A percentile compares a stretch with the other conserved stretches of the same genome.
These are phyloP conservation scores for Aurelia sp. DNA, from an alignment of 30 jellyfish, hydroid and myxozoan genomes.

Conservation along the genomic window DNA sequence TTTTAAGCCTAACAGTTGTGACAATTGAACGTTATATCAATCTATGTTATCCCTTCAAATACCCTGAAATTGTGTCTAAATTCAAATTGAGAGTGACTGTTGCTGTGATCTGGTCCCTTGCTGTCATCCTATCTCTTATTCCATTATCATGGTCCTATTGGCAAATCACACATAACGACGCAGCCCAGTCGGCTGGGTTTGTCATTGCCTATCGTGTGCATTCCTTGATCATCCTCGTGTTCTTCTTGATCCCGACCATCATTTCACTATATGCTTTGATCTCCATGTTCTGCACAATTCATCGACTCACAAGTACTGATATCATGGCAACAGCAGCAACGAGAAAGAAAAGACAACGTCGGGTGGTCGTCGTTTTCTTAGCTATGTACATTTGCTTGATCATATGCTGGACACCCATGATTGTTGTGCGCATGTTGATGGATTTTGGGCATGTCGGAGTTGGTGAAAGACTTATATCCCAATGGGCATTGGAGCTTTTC, in stretches of 20 bases:
- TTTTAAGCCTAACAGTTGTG: slow-evolving; percentile 45
- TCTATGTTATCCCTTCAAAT: slow-evolving; percentile 57
- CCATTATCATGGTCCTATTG: slow-evolving; percentile 55
- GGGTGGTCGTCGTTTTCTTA: slow-evolving; percentile 49
- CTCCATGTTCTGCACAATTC: slow-evolving; percentile 57
- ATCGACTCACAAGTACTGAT: slow-evolving; percentile 51
- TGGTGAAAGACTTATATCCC: too few relatives aligned
- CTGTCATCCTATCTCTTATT: slow-evolving; percentile 33
- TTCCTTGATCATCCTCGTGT: slow-evolving; percentile 43
- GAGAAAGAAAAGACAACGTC: slow-evolving; percentile 36
- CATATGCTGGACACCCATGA: slow-evolving; percentile 72
- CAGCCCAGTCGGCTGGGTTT: not conserved
- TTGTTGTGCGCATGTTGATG: slow-evolving; percentile 14
- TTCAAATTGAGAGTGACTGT: slow-evolving; percentile 34
- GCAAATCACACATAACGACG: not conserved
- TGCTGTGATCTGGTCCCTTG: slow-evolving; percentile 58
- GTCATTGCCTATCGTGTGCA: slow-evolving; percentile 37
- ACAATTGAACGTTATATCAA: slow-evolving; percentile 52
- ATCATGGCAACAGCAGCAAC: slow-evolving; percentile 9
- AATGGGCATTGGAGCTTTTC: slow-evolving; percentile 43
- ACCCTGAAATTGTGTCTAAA: slow-evolving; percentile 29
- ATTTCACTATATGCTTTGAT: slow-evolving; percentile 51
- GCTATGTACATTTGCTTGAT: slow-evolving; percentile 57
- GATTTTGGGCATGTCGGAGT: slow-evolving; percentile 1
- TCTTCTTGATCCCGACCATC: slow-evolving; percentile 57